These are phyloP conservation scores for Metallyticus violacea DNA, from an alignment of 2,888 invertebrate species.

Conservation along the genomic window DNA sequence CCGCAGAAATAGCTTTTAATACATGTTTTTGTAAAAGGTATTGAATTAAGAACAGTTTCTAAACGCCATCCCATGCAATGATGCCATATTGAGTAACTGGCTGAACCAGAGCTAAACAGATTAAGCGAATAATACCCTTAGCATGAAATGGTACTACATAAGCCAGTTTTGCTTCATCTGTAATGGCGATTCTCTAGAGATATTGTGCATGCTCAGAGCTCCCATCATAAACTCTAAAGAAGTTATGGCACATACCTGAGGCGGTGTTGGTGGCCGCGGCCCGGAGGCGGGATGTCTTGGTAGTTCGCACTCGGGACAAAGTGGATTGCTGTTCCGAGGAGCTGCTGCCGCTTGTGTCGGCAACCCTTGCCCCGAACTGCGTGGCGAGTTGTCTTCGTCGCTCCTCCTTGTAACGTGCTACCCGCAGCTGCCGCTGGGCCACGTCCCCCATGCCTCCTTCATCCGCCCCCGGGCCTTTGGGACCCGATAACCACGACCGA, in stretches of 20 bases:
- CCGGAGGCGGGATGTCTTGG: slow-evolving; percentile 68
- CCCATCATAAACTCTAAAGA: too few relatives aligned
- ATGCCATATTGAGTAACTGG: too few relatives aligned
- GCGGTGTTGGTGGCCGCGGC: slow-evolving; percentile 42
- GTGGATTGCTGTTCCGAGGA: background rate
- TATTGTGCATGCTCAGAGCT: too few relatives aligned
- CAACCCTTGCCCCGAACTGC: slow-evolving; percentile 45
- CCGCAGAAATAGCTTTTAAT: too few relatives aligned
- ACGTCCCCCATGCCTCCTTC: slow-evolving; percentile 43
- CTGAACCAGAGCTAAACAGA: too few relatives aligned
- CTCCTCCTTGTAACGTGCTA: slow-evolving; percentile 71
- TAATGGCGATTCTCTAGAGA: too few relatives aligned
- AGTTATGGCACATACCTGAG: background rate
- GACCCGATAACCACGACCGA: background rate
- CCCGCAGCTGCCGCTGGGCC: slow-evolving; percentile 55
- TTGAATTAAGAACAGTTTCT: too few relatives aligned
- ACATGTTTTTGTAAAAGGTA: too few relatives aligned
- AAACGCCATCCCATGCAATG: too few relatives aligned
- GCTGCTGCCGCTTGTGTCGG: slow-evolving; percentile 26
- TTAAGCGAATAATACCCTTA: too few relatives aligned
- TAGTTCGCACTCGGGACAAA: slow-evolving; percentile 57
- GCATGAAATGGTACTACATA: too few relatives aligned
- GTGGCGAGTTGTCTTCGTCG: slow-evolving; percentile 65
- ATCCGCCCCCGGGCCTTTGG: background rate
- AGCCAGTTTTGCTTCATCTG: too few relatives aligned